A percentile compares a stretch with the other conserved stretches of the same genome.
These are phyloP conservation scores for Sterna hirundo DNA, from an alignment of 2,113 vertebrate genomes.

Conservation along the genomic window DNA sequence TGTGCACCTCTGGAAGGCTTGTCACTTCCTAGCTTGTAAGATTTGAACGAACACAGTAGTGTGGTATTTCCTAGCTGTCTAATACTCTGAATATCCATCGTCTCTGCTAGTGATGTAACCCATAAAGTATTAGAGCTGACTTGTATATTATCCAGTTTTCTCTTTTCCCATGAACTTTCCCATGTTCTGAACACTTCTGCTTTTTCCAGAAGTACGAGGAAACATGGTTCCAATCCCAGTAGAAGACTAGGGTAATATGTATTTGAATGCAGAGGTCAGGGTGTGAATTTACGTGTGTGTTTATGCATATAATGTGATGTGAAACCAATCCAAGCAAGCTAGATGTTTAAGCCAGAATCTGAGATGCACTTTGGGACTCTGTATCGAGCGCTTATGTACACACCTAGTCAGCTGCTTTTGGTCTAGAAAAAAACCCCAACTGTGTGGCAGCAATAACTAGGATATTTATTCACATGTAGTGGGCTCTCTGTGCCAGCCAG, in stretches of 20 bases:
- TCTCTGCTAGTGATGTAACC: conserved; percentile 46
- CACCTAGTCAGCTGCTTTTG: background rate
- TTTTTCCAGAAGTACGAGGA: background rate
- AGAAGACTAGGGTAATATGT: background rate
- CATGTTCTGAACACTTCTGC: conserved; percentile 35
- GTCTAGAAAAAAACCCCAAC: background rate
- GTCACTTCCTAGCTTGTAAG: background rate
- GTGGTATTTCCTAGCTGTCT: conserved; percentile 38
- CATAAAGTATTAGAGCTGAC: conserved; percentile 42
- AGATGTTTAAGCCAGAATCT: background rate
- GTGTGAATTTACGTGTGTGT: background rate
- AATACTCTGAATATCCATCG: background rate
- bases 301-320: background rate
- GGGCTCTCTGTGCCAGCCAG: background rate
- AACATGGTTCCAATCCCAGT: background rate
- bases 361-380: background rate
- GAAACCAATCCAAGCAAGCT: background rate
- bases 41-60: background rate
- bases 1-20: background rate
- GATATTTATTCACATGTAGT: background rate
- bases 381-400: background rate
- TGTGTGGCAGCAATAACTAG: background rate
- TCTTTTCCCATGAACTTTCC: conserved; percentile 62
- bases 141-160: conserved; percentile 53
- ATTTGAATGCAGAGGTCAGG: background rate